Conservation (phyloP, 1,140 invertebrate genomes). For the Dreissena rostriformis region DNA sequence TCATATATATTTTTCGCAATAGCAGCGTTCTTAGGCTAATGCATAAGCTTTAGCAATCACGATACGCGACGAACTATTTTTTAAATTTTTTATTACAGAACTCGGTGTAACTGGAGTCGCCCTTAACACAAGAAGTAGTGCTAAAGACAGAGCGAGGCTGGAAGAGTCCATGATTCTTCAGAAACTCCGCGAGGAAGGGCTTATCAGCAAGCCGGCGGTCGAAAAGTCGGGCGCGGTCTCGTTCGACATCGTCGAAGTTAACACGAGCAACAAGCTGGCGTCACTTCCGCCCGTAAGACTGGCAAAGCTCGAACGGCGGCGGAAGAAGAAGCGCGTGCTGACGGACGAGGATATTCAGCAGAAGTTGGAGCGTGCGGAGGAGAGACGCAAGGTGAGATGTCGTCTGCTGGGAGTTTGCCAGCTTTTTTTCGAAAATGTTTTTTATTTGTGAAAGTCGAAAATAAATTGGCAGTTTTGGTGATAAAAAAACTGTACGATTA, state of each 20-base stretch:
- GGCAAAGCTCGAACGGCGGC: constrained; percentile 65
- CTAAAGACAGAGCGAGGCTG: constrained; percentile 74
- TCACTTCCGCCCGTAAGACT: constrained; percentile 62
- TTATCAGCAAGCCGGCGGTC: constrained; percentile 74
- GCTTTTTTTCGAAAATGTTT: too few relatives aligned
- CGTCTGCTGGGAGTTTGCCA: too few relatives aligned
- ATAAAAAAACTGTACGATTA: too few relatives aligned
- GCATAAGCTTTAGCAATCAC: not conserved
- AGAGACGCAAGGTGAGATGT: constrained; percentile 70
- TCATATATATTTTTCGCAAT: too few relatives aligned
- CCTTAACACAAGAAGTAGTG: constrained; percentile 73
- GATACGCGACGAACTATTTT: not conserved
- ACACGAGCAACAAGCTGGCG: constrained; percentile 3
- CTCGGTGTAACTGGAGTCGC: constrained; percentile 72
- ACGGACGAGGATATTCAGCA: constrained; percentile 73
- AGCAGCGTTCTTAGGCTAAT: too few relatives aligned
- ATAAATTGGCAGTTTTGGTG: too few relatives aligned
- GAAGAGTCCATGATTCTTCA: constrained; percentile 78
- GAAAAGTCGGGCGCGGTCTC: constrained; percentile 76
- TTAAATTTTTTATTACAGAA: constrained; percentile 66
- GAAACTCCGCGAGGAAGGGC: constrained; percentile 78
- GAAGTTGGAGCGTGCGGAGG: constrained; percentile 72
- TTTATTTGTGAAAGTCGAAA: too few relatives aligned
- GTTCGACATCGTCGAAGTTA: constrained; percentile 71
- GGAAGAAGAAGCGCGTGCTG: constrained; percentile 68